phyloP scores from a whole-genome alignment of 2,113 vertebrate species.

The Falco punctatus region DNA sequence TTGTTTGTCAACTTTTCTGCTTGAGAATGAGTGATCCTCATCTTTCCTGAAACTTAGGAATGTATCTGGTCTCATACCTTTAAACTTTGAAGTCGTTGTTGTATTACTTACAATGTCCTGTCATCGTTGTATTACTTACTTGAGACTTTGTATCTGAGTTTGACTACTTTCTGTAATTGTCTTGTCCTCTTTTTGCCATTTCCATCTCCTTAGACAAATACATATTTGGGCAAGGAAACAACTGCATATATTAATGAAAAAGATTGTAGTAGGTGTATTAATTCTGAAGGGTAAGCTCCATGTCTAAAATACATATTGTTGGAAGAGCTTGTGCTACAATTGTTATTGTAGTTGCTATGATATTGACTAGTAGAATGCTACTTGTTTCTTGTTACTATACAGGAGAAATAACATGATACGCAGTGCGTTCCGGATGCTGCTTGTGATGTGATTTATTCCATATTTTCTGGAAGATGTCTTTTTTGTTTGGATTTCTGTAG shows the following conservation, averaged over 20 bases:
- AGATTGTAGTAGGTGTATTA: not conserved
- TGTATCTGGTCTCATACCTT: not conserved
- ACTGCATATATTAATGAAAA: not conserved
- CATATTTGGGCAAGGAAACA: not conserved
- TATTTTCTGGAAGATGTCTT: not conserved
- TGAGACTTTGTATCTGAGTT: not conserved
- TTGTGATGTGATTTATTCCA: not conserved
- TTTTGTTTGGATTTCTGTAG: not conserved
- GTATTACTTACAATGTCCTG: not conserved
- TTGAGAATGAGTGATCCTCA: not conserved
- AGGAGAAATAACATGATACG: not conserved
- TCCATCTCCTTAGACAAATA: not conserved
- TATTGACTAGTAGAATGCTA: not conserved
- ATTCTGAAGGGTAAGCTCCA: not conserved
- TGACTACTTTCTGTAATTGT: not conserved
- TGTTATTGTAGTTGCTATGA: not conserved
- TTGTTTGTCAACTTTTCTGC: not conserved
- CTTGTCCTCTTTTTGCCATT: not conserved
- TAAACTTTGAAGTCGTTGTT: not conserved
- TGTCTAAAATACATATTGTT: not conserved
- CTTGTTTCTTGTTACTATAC: not conserved
- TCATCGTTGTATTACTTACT: not conserved
- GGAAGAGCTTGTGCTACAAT: not conserved
- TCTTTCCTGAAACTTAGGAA: not conserved
- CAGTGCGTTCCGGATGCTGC: not conserved